phyloP scores from a whole-genome alignment of 2,113 vertebrate species.

The Crypturellus undulatus region DNA sequence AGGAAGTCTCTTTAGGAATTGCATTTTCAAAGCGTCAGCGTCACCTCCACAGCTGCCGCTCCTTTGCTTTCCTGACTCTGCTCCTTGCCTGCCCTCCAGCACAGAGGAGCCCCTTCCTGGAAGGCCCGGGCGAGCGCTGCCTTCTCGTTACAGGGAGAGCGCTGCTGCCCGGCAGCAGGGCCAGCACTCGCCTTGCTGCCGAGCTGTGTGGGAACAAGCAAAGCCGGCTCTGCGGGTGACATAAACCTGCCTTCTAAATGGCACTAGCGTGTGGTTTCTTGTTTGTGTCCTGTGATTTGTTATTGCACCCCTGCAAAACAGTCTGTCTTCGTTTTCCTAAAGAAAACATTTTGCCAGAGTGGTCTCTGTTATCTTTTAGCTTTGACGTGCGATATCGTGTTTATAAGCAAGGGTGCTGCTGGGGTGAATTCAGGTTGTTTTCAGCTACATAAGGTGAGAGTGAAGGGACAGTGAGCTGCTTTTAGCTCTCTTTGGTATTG shows the following conservation, averaged over 20 bases:
- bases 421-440: neutral
- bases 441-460: neutral
- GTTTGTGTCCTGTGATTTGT: neutral
- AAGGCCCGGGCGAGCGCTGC: neutral
- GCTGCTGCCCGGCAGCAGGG: accelerated
- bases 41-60: neutral
- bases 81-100: neutral
- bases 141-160: neutral
- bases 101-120: neutral
- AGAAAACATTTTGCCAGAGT: neutral
- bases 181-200: accelerated
- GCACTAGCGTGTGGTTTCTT: neutral
- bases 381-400: neutral
- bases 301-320: neutral
- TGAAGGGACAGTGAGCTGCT: neutral
- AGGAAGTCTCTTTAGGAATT: neutral
- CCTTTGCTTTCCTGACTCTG: neutral
- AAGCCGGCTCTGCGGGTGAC: neutral
- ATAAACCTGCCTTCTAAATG: accelerated
- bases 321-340: neutral
- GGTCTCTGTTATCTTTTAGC: neutral
- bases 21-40: neutral
- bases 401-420: neutral
- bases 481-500: neutral
- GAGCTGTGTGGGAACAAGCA: accelerated